phyloP scores from a whole-genome alignment of 2,797 vertebrate genomes.

The Sciurus carolinensis region DNA sequence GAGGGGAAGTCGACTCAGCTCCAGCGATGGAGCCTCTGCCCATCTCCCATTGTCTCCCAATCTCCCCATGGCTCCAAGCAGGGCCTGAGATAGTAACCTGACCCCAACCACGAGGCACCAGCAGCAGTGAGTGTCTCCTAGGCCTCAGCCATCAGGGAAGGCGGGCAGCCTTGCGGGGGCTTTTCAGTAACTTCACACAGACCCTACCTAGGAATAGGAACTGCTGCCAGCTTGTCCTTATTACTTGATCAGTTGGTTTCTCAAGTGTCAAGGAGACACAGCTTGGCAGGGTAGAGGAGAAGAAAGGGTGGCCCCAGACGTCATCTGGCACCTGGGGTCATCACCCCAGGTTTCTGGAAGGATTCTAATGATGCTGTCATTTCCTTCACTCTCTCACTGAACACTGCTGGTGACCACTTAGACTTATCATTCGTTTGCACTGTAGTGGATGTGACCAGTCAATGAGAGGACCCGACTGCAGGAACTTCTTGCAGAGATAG shows the following conservation, averaged over 20 bases:
- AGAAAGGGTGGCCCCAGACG: neutral
- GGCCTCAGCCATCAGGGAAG: neutral
- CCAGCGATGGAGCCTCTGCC: fast-evolving
- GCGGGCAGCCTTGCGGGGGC: neutral
- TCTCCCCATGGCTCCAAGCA: neutral
- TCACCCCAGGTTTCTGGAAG: neutral
- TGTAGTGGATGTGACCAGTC: neutral
- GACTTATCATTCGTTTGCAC: too few species aligned
- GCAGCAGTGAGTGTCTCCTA: neutral
- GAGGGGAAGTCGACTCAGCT: neutral
- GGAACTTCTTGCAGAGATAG: neutral
- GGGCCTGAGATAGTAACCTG: neutral
- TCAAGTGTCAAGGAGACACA: neutral
- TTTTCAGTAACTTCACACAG: neutral
- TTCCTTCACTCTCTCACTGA: neutral
- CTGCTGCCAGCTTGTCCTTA: neutral
- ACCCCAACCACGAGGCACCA: too few species aligned
- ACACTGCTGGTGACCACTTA: too few species aligned
- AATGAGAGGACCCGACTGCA: neutral
- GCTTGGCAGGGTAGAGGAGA: fast-evolving
- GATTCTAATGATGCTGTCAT: neutral
- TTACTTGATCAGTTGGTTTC: fast-evolving
- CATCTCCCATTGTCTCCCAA: fast-evolving
- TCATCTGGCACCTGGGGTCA: neutral
- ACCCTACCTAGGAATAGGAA: neutral